Base-by-base conservation (phyloP, 2,888 invertebrate genomes). In the Acanthococcus lagerstroemiae region DNA sequence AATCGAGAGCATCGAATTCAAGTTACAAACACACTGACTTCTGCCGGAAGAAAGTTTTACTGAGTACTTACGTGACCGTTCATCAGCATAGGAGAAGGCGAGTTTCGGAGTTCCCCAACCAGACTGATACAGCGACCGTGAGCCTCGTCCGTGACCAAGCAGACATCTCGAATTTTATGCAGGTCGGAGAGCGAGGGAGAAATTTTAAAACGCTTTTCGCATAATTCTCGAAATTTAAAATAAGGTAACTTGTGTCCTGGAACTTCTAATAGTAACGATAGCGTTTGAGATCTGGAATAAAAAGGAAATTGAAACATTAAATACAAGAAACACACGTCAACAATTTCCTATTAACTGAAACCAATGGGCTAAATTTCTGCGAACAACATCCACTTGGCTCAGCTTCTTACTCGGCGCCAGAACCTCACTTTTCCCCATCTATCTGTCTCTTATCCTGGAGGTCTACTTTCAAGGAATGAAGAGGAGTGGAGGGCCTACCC, bases 151-250 rank as follows among this genome's bases (percentile, higher is more conserved):
- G 80, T 80, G n/a, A 90, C 84, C 56, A 80, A 80, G 71, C 89
- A 87, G 0, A 88, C 84, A 72, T 92, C 91, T 70, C 83, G 84
- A 75, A 92, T 81, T 72, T 85, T 84, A 67, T 84, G 83, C 54
- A 88, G 78, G 70, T 87, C 87, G 0, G 85, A 84, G 0, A 86
- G 82, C 12, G 86, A 85, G 4, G 87, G 79, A 0, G 87, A 85
- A 69, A 86, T 84, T 75, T 88, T 85, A 73, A 85, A 88, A 7
- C 90, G 83, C 71, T 86, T 85, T 70, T 91, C 90, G 74, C 88
- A 88, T 68, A 90, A 81, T 74, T 92, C 89, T 56, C 91, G 82
- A 70, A 94, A 84, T 72, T 88, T 85, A 71, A 90, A 85, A 0
- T 93, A 78, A 0, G 91, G 90, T 71, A 93, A 79, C 65, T 82